Evolutionary conservation across 2,888 invertebrate genomes (phyloP).

Genomic region (Xestia ashworthii): DNA sequence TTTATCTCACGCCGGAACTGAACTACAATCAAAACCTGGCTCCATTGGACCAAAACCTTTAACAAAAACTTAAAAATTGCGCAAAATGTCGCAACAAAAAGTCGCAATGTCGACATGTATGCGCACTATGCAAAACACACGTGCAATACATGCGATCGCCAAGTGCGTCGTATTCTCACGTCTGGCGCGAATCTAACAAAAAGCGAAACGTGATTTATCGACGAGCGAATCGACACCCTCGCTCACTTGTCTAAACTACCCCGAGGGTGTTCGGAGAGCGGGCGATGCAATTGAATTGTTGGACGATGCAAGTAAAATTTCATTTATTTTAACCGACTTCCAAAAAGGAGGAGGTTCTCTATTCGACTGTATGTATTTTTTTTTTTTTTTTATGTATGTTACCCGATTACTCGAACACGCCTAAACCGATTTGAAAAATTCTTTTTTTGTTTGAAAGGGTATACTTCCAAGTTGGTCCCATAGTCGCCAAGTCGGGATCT

Average conservation of each 20-base stretch:
- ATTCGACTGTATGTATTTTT: too few relatives aligned
- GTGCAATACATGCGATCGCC: constrained; percentile 78
- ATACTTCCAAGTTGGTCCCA: too few relatives aligned
- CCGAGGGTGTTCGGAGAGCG: constrained; percentile 46
- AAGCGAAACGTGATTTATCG: constrained; percentile 82
- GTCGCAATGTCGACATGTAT: constrained; percentile 69
- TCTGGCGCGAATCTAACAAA: constrained; percentile 73
- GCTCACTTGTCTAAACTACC: constrained; percentile 64
- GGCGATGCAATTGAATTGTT: constrained; percentile 48
- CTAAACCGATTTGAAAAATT: too few relatives aligned
- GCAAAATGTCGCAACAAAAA: constrained; percentile 63
- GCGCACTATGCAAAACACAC: constrained; percentile 66
- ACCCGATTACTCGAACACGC: too few relatives aligned
- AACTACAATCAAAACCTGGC: constrained; percentile 27
- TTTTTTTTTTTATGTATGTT: too few relatives aligned
- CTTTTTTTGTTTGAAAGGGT: too few relatives aligned
- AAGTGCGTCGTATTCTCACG: constrained; percentile 80
- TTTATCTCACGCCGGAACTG: constrained; percentile 28
- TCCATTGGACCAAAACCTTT: not conserved
- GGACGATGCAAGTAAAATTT: constrained; percentile 1
- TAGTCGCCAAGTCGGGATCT: too few relatives aligned
- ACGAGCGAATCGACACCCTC: constrained; percentile 67
- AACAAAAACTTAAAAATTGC: not conserved
- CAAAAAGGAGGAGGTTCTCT: too few relatives aligned
- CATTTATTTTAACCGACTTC: too few relatives aligned